A percentile compares a stretch with the other conserved stretches of the same genome.
These are phyloP conservation scores for Tromatobia lineatoria DNA, from an alignment of 2,888 invertebrate genomes.

Conservation along the genomic window DNA sequence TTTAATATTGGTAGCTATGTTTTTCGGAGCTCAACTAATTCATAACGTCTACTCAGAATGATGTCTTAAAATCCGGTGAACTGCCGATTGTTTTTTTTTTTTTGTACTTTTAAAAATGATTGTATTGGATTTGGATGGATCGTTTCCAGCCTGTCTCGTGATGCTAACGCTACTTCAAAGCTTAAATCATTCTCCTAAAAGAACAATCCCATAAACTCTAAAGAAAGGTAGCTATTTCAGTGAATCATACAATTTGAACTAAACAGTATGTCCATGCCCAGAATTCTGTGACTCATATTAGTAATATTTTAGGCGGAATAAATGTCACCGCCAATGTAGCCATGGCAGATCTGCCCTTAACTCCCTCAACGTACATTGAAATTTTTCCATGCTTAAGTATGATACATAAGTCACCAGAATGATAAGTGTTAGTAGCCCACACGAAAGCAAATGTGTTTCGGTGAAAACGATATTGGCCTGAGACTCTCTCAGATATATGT, in stretches of 20 bases:
- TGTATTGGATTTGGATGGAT: too few relatives aligned
- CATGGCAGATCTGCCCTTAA: neutral
- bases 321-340: neutral
- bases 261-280: neutral
- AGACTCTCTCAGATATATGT: neutral
- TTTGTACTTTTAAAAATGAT: too few relatives aligned
- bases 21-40: too few relatives aligned
- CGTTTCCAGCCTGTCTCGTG: too few relatives aligned
- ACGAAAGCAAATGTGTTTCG: neutral
- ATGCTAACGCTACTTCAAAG: neutral
- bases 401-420: neutral
- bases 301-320: neutral
- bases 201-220: neutral
- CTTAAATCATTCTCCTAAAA: neutral
- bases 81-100: too few relatives aligned
- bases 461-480: conserved; percentile 4
- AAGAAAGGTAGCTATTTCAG: neutral
- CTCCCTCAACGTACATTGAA: conserved; percentile 4
- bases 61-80: too few relatives aligned
- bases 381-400: neutral
- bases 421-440: neutral
- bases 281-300: neutral
- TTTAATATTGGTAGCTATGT: too few relatives aligned
- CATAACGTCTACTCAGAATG: too few relatives aligned
- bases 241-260: neutral